Conservation (phyloP, 2,888 invertebrate genomes). For the Acrobasis consociella region DNA sequence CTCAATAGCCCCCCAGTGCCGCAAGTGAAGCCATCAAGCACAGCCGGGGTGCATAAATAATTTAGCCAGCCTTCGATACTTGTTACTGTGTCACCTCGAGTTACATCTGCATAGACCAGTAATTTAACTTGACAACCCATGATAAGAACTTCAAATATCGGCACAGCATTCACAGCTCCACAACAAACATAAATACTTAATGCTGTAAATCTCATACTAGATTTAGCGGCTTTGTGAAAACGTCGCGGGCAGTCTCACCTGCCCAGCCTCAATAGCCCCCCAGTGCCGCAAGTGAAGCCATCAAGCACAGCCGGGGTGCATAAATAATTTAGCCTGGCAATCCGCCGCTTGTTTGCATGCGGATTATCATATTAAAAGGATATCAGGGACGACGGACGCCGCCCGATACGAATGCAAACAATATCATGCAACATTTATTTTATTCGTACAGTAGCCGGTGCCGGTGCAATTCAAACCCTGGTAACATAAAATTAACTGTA, state of each 20-base stretch:
- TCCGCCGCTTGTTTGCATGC: constrained; percentile 79
- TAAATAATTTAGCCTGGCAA: constrained; percentile 79
- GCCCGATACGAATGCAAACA: constrained; percentile 73
- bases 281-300: constrained; percentile 66
- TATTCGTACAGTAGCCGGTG: constrained; percentile 45
- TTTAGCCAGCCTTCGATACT: constrained; percentile 51
- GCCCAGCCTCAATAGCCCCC: constrained; percentile 56
- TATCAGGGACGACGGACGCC: constrained; percentile 69
- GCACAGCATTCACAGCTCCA: too few relatives aligned
- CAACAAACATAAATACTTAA: too few relatives aligned
- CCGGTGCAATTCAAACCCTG: constrained; percentile 13
- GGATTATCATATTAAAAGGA: constrained; percentile 83
- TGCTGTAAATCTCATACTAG: too few relatives aligned
- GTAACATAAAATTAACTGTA: not conserved
- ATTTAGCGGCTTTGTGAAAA: too few relatives aligned
- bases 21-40: constrained; percentile 68
- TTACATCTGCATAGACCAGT: too few relatives aligned
- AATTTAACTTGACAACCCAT: too few relatives aligned
- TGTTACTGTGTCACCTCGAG: too few relatives aligned
- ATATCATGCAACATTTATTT: constrained; percentile 70
- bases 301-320: constrained; percentile 74
- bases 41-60: constrained; percentile 79
- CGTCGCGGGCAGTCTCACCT: too few relatives aligned
- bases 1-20: constrained; percentile 55
- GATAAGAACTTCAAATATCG: too few relatives aligned